phyloP scores from a whole-genome alignment of 2,888 invertebrate genomes.

The Pherbina coryleti region DNA sequence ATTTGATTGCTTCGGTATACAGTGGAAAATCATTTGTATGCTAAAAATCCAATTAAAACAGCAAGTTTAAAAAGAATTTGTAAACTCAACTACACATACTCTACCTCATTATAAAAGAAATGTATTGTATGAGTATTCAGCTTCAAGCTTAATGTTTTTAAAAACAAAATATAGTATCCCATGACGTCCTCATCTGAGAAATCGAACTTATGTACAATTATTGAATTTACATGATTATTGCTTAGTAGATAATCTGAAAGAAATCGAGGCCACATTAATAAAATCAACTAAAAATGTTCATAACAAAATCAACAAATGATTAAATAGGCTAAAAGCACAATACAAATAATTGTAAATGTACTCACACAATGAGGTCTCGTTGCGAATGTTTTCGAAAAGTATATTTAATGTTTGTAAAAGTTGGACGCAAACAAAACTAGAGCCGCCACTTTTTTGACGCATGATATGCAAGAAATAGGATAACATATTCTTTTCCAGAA shows the following conservation, averaged over 20 bases:
- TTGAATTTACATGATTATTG: conserved; percentile 99
- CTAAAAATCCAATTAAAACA: conserved; percentile 63
- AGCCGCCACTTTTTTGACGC: conserved; percentile 95
- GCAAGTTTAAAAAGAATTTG: not conserved
- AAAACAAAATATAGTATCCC: conserved; percentile 99
- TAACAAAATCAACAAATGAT: not conserved
- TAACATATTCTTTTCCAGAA: conserved; percentile 99
- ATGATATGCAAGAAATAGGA: conserved; percentile 97
- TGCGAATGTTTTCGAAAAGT: conserved; percentile 98
- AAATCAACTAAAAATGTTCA: not conserved
- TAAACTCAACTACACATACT: conserved; percentile 56
- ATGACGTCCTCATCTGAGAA: conserved; percentile 99
- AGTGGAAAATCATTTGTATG: conserved; percentile 99
- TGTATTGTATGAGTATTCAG: conserved; percentile 98
- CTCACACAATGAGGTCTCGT: conserved; percentile 99
- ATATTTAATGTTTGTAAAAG: conserved; percentile 98
- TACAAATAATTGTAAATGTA: conserved; percentile 55
- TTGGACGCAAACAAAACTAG: conserved; percentile 97
- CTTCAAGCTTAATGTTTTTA: conserved; percentile 97
- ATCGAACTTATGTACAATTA: conserved; percentile 99
- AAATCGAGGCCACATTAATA: not conserved
- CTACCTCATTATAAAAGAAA: conserved; percentile 96
- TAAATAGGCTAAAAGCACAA: not conserved
- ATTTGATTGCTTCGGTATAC: conserved; percentile 99
- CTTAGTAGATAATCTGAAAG: conserved; percentile 96